Evolutionary conservation across 2,888 invertebrate species (phyloP), one percentile per base, ranked within the genome.

Genomic region (Dromius quadrimaculatus): DNA sequence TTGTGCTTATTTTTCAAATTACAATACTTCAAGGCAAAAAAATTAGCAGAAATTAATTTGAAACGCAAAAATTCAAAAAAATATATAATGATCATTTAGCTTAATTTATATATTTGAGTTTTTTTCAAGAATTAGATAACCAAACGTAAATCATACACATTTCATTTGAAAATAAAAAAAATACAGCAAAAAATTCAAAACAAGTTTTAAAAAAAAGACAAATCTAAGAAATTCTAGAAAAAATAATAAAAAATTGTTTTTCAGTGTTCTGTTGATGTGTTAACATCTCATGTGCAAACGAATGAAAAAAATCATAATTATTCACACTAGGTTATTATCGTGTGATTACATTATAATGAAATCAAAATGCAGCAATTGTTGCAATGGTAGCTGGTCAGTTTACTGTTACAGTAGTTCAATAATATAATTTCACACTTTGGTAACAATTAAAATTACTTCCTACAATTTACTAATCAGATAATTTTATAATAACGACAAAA

Each of bases 401-500:
- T 54, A 54, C 50, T 6, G 50, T 54, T 54, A 54, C 23, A 41
- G 2, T 54, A 15, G 50, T 54, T 54, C 50, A 28, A 47, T 47
- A 47, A 47, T 54, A 54, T 19, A 23, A 54, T 54, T 54, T 54
- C 50, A 54, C 50, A 54, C 50, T 54, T 23, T 28, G 45, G 50
- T 23, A 54, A 28, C 28, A 54, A 54, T 54, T 23, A 28, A 23
- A 54, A 54, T 54, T 54, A 54, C 50, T 54, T 54, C 50, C 50
- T 54, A 15, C 50, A 15, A 28, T 54, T 54, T 11, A 54, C 15
- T 54, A 54, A 54, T 54, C 50, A 54, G 50, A 54, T 23, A 54
- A 54, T 54, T 54, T 54, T 54, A 28, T 54, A 54, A 54, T 54
- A 28, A 6, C 23, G 4, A 15, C n/a, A n/a, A n/a, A n/a, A n/a